A percentile compares a stretch with the other conserved stretches of the same genome.
These are phyloP conservation scores for Pempheris klunzingeri DNA, from an alignment of 2,797 vertebrate genomes.

Conservation along the genomic window DNA sequence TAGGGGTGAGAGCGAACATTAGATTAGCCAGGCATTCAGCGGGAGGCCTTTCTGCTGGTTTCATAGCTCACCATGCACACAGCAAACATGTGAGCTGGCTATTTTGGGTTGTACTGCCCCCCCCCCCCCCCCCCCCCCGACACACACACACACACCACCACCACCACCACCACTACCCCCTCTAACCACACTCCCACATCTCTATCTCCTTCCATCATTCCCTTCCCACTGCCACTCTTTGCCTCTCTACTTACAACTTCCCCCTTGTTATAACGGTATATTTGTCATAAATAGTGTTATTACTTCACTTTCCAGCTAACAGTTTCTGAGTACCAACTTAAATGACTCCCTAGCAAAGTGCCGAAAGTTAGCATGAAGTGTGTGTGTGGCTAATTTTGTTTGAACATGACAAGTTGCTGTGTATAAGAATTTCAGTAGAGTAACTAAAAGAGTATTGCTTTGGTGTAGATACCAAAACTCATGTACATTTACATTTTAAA, in stretches of 20 bases:
- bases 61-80: constrained; percentile 68
- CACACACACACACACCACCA: constrained; percentile 74
- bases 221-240: constrained; percentile 66
- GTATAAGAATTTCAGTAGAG: background rate
- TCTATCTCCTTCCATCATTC: constrained; percentile 75
- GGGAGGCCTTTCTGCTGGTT: constrained; percentile 55
- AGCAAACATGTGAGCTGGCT: constrained; percentile 84
- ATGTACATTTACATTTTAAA: background rate
- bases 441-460: background rate
- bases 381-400: background rate
- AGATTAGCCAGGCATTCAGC: constrained; percentile 69
- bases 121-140: constrained; percentile 40
- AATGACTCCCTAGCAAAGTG: background rate
- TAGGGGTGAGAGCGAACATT: constrained; percentile 63
- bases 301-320: constrained; percentile 28
- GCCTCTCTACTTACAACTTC: constrained; percentile 58
- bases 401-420: background rate
- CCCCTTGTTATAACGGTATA: constrained; percentile 26
- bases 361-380: background rate
- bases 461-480: background rate
- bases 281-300: constrained; percentile 1
- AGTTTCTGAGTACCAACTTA: background rate
- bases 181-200: constrained; percentile 72
- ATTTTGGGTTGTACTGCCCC: constrained; percentile 78
- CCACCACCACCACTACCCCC: constrained; percentile 45